Evolutionary conservation across 1,140 invertebrate genomes (phyloP), one percentile per base, ranked within the genome.

Genomic region (Saxidomus purpurata): DNA sequence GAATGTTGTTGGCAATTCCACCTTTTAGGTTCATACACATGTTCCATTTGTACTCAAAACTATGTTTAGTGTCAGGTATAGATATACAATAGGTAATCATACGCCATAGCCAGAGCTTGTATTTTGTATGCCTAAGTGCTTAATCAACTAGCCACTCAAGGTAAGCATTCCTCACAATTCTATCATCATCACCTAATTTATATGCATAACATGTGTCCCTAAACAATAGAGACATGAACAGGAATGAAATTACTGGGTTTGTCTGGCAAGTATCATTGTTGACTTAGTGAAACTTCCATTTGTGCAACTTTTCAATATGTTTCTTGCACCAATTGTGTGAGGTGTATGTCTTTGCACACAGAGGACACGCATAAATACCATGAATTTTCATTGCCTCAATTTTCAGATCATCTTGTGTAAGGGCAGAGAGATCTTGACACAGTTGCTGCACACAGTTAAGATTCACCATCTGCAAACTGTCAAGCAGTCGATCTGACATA

Each of bases 221-320:
- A 11, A 71, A 40, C 2, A 71, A 17, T 6, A 34, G 28, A 71
- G 36, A 13, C 67, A 71, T 34, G 31, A 71, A 71, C 15, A 36
- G 11, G 67, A 17, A 15, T 4, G 31, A 4, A 15, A 8, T 34
- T 4, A 43, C 43, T 43, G 43, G 43, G 43, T 43, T 71, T 13
- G 4, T 71, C 31, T 71, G 3, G 25, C 25, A 9, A 31, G 13
- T 9, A 71, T 71, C 31, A 34, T 25, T 71, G 67, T 40, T 31
- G 2, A 71, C 4, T 31, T 71, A 6, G 67, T 71, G 22, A 4
- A 13, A 71, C 31, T 71, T 71, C 36, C 67, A 71, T 71, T 31
- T 4, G 22, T 71, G 67, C 67, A 71, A 9, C 67, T 71, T 71
- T 71, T 71, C 17, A 25, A 36, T 9, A 71, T 71, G 67, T 71